Evolutionary conservation across 1,140 invertebrate genomes (phyloP).

Genomic region (Drosophila paulistorum): DNA sequence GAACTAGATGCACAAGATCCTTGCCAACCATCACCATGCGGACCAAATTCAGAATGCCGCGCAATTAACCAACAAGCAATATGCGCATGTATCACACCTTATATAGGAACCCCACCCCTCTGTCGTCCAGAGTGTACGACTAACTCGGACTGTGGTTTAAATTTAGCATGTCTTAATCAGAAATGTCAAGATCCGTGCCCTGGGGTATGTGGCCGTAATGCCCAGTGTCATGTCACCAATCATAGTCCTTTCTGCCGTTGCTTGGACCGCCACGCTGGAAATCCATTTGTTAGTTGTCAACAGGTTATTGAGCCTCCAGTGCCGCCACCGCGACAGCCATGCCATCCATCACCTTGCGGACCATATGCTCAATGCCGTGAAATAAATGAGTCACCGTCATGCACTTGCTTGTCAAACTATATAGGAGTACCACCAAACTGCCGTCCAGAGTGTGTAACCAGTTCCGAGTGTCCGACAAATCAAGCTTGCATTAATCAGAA

Average conservation of each 20-base stretch:
- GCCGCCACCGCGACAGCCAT: constrained; percentile 87
- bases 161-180: constrained; percentile 87
- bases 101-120: constrained; percentile 90
- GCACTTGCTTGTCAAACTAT: constrained; percentile 88
- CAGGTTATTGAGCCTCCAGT: constrained; percentile 85
- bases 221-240: constrained; percentile 86
- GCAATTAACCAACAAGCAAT: constrained; percentile 86
- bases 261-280: constrained; percentile 85
- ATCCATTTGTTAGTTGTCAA: constrained; percentile 87
- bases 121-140: constrained; percentile 88
- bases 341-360: constrained; percentile 90
- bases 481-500: constrained; percentile 89
- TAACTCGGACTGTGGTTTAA: constrained; percentile 87
- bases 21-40: constrained; percentile 87
- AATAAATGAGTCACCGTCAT: constrained; percentile 86
- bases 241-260: constrained; percentile 87
- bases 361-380: constrained; percentile 88
- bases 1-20: constrained; percentile 83
- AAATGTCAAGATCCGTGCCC: constrained; percentile 90
- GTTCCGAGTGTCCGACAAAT: constrained; percentile 88
- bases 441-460: constrained; percentile 88
- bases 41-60: constrained; percentile 89
- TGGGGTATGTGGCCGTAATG: constrained; percentile 86
- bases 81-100: constrained; percentile 89
- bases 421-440: constrained; percentile 90